Evolutionary conservation across 2,888 invertebrate species (phyloP), one percentile per base, ranked within the genome.

Genomic region (Uropetala carovei): DNA sequence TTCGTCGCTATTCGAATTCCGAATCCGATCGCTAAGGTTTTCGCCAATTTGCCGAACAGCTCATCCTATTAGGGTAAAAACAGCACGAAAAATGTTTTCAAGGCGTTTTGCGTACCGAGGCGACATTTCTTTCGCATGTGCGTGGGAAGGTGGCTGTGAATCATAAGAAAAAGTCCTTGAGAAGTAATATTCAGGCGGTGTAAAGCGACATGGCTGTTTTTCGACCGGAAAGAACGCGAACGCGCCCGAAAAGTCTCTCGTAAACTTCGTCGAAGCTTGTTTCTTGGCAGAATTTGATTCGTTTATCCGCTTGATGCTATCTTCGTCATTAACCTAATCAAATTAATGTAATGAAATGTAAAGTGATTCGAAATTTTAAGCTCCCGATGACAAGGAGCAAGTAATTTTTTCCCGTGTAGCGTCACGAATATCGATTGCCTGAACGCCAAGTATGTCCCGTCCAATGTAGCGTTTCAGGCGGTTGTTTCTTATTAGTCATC

Each of bases 111-210:
- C 75, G 22, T 68, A 68, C 22, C 68, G n/a, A 68, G 22, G 22
- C 22, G 11, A 75, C 5, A 75, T 75, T 75, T 27, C 22, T 5
- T 13, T 14, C 0, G 7, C 22, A 27, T 22, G 22, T 75, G 27
- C 75, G 75, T 75, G 75, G 22, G 75, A 22, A 75, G 4, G 22
- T 11, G n/a, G 8, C 9, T 18, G 13, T 68, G 68, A 68, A 68
- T 68, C 68, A 68, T 27, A 27, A 75, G 27, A 27, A 75, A 75
- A 75, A 27, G 75, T 75, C 75, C 75, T 75, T 75, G 75, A 22
- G 27, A 75, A 27, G 75, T 75, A 27, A 75, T 75, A 75, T 75
- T 75, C 43, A 22, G 22, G 75, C 14, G 75, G 11, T 75, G 22
- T 75, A 22, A 22, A 75, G 27, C 22, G 60, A 13, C 7, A 13